These are phyloP conservation scores for Colaptes auratus DNA, from an alignment of 2,113 vertebrate species.

Conservation along the genomic window DNA sequence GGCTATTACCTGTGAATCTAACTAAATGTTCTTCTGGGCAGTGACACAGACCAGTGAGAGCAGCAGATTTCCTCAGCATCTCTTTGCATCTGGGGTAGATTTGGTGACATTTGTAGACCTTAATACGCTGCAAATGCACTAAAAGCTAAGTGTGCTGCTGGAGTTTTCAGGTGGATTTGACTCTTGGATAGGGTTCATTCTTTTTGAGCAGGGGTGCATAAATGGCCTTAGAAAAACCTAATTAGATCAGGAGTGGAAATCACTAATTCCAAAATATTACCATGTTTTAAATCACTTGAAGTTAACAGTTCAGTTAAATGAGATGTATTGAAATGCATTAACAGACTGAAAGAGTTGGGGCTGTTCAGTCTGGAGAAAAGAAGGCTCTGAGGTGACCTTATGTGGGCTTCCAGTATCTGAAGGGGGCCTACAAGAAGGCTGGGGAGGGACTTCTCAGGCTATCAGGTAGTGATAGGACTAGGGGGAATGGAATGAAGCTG, in stretches of 20 bases:
- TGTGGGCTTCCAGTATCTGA: too few relatives aligned
- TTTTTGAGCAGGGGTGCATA: constrained; percentile 6
- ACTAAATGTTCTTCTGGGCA: background rate
- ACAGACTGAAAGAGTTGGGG: too few relatives aligned
- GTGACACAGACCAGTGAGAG: background rate
- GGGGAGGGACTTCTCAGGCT: too few relatives aligned
- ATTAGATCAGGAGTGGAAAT: background rate
- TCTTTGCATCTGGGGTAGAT: background rate
- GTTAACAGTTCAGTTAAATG: background rate
- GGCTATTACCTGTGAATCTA: background rate
- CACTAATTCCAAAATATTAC: background rate
- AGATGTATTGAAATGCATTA: background rate
- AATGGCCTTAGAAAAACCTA: background rate
- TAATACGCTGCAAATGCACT: background rate
- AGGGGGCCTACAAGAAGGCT: too few relatives aligned
- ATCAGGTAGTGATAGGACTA: too few relatives aligned
- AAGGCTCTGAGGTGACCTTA: too few relatives aligned
- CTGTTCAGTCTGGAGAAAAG: too few relatives aligned
- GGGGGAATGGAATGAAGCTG: too few relatives aligned
- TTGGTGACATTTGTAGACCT: background rate
- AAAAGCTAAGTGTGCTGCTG: background rate
- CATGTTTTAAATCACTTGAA: background rate
- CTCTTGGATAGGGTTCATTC: background rate
- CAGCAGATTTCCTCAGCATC: background rate
- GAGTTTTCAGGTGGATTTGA: background rate